Evolutionary conservation across 2,797 vertebrate genomes (phyloP), one percentile per base, ranked within the genome.

Genomic region (Ceyx erithaca): DNA sequence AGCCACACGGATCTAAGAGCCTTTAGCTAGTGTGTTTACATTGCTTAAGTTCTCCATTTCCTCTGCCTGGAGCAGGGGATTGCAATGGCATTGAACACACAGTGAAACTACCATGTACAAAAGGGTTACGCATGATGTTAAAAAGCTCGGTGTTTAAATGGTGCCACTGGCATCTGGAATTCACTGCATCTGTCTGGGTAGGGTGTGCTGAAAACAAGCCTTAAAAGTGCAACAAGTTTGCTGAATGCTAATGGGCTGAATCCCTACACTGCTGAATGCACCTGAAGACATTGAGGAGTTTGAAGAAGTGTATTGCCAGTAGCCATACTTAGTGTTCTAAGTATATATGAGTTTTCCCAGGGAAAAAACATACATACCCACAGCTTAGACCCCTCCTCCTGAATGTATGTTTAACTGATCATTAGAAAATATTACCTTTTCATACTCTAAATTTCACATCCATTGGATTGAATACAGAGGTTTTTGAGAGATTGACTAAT

Each of bases 81-180:
- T 97, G 97, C 95, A 46, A 90, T 76, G 90, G 96, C 97, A 97
- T 96, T 96, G 96, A 97, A 96, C 80, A 94, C 94, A 86, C 41
- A 94, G 96, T 94, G 89, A 97, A 97, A 97, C 80, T 96, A 94
- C 94, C 94, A 69, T 83, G 92, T 61, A 97, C 40, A 91, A 93
- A 96, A 97, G 97, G 97, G 97, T 97, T 97, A 94, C 95, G 96
- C 96, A 95, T 97, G 96, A 97, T 92, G 96, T 96, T 97, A 97
- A 97, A 98, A 97, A 95, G 96, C 73, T 82, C 92, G 94, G 92
- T 92, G 89, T 94, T 97, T 95, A 96, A 97, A 98, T 97, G 96
- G 94, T 92, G 89, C 96, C 96, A 97, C 98, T 97, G 98, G 93
- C 92, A 94, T 93, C 94, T 95, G 96, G 96, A 96, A 97, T 96